These are phyloP conservation scores for Eleginops maclovinus DNA, from an alignment of 2,113 vertebrate genomes.

Conservation along the genomic window DNA sequence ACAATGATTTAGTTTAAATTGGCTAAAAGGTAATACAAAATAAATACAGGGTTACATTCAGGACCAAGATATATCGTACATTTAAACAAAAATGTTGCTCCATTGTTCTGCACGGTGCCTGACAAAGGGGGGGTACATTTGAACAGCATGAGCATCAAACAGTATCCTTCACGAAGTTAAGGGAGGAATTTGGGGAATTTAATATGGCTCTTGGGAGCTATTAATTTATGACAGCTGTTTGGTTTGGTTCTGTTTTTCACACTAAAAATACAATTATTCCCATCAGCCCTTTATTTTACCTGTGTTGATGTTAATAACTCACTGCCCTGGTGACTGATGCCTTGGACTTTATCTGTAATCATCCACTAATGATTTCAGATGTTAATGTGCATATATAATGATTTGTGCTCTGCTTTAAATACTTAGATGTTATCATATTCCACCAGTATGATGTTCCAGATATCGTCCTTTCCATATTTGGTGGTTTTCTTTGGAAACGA, in stretches of 20 bases:
- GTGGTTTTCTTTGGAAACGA: conserved; percentile 1
- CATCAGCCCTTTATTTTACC: not conserved
- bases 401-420: not conserved
- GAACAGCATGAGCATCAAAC: not conserved
- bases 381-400: not conserved
- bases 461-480: conserved; percentile 25
- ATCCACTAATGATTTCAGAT: not conserved
- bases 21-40: not conserved
- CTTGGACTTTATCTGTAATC: conserved; percentile 17
- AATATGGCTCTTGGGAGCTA: not conserved
- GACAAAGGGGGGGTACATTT: not conserved
- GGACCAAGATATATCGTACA: conserved; percentile 2
- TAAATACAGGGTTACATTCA: not conserved
- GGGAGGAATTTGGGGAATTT: not conserved
- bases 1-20: not conserved
- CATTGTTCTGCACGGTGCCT: not conserved
- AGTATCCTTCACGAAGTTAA: not conserved
- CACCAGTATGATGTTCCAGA: conserved; percentile 2
- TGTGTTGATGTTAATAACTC: not conserved
- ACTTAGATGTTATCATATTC: conserved; percentile 3
- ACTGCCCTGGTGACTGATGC: not conserved
- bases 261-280: not conserved
- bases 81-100: not conserved
- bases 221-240: not conserved
- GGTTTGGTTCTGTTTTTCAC: not conserved